phyloP scores from a whole-genome alignment of 2,113 vertebrate species.

The Pangasianodon gigas region DNA sequence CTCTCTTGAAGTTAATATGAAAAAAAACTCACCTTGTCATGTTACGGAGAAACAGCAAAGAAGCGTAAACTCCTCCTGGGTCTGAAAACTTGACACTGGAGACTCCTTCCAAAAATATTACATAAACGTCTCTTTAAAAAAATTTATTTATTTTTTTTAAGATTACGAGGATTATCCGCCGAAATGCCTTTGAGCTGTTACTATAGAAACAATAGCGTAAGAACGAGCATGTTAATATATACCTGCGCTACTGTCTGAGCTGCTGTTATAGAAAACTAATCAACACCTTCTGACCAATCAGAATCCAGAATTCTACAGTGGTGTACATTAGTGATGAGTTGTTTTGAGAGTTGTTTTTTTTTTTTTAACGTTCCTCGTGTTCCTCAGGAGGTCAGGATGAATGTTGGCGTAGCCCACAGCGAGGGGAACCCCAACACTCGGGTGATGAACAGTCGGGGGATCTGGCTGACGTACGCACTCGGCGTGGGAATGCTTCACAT shows the following conservation, averaged over 20 bases:
- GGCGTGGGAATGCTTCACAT: conserved; percentile 95
- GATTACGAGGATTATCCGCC: background rate
- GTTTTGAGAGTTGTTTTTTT: background rate
- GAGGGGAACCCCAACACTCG: conserved; percentile 97
- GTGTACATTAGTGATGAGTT: background rate
- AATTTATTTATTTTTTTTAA: background rate
- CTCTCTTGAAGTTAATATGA: background rate
- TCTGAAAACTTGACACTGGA: background rate
- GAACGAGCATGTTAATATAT: background rate
- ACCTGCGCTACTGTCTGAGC: background rate
- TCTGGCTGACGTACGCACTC: conserved; percentile 94
- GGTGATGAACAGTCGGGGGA: conserved; percentile 97
- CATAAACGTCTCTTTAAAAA: background rate
- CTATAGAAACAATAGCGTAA: background rate
- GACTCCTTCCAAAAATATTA: background rate
- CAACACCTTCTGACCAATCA: background rate
- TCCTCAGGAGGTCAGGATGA: conserved; percentile 80
- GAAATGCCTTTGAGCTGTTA: background rate
- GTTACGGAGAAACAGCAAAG: background rate
- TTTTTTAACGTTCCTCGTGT: background rate
- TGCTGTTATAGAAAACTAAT: background rate
- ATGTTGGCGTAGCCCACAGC: conserved; percentile 96
- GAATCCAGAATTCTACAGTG: background rate
- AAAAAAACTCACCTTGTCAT: background rate
- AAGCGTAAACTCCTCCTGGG: background rate